Base-by-base conservation (phyloP, 2,888 invertebrate species). In the Agriopis marginaria region DNA sequence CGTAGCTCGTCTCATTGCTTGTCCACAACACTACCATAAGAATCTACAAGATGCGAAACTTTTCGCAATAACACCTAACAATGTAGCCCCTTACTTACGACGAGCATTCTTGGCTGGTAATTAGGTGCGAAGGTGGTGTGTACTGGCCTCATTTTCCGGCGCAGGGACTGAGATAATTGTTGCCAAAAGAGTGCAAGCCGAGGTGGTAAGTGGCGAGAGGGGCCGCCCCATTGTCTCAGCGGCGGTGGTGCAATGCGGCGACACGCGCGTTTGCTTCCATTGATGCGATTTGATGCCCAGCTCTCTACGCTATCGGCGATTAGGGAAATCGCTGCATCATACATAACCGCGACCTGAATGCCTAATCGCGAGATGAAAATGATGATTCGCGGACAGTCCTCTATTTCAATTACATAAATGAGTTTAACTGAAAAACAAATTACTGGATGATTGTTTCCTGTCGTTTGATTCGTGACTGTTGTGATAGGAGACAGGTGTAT, bases 201-300 rank as follows among this genome's bases (percentile, higher is more conserved):
- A 84, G 82, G 85, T 86, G 86, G 77, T 73, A 87, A 87, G 86
- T 87, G 82, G 82, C 84, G 85, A 88, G 86, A 84, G 82, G 77
- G 79, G 73, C 70, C 70, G 61, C 82, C 77, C 87, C 81, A 90
- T 91, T 92, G 91, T 91, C 83, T 91, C 80, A 75, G 74, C 68
- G 56, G 76, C 77, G 77, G 80, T 91, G 87, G 84, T 87, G 91
- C 87, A 91, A 92, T 83, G 81, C 87, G 91, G 90, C 90, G 92
- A 91, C 89, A 92, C 91, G 93, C 90, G 87, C 88, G 82, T 92
- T 89, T 91, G 88, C 86, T 75, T 86, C 86, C 87, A 92, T 91
- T 91, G 91, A 91, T 90, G 70, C 66, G 70, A 70, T 63, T n/a
- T 62, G 65, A 68, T 68, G 89, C 89, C 86, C 85, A 71, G 67